Evolutionary conservation across 2,797 vertebrate genomes (phyloP), one percentile per base, ranked within the genome.

Genomic region (Lepilemur ruficaudatus): DNA sequence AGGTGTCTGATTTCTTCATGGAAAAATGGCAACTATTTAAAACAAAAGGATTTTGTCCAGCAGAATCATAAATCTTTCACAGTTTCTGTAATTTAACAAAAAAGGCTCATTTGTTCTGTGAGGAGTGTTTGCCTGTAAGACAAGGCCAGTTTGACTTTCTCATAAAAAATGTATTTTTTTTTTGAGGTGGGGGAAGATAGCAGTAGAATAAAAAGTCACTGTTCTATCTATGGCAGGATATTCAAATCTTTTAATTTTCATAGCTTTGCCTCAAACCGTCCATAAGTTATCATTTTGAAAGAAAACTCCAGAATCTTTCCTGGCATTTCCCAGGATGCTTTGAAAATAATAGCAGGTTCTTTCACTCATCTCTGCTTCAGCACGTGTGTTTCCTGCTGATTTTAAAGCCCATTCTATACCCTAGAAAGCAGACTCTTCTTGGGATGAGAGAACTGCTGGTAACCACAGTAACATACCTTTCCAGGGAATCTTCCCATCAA

Each of bases 1-100:
- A 98, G 98, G 98, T 98, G 98, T 98, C 98, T 98, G 97, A 98
- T 98, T 98, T 98, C 98, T 98, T 97, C 93, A 91, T 96, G 97
- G 96, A 98, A 98, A 98, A 98, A 98, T 97, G 92, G 95, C 93
- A 98, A 98, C 96, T 97, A 98, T 98, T 98, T 98, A 98, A 98
- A 99, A 97, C 88, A 98, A 98, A 98, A 97, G 97, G 96, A 97
- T 98, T 98, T 98, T 98, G 98, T 98, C 97, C 89, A 91, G 80
- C 22, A 89, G 95, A 97, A 97, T 95, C 95, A 97, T 98, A 98
- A 98, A 98, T 98, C 96, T 98, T 98, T 94, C 67, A 86, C 88
- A 83, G 67, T 98, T 97, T 79, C 89, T 95, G 95, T 73, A 89
- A 84, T 98, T 98, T 97, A 96, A 97, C 91, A 97, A 97, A 98